A percentile compares a stretch with the other conserved stretches of the same genome.
Conservation (phyloP, 2,113 vertebrate genomes). For the Phocoena phocoena region DNA sequence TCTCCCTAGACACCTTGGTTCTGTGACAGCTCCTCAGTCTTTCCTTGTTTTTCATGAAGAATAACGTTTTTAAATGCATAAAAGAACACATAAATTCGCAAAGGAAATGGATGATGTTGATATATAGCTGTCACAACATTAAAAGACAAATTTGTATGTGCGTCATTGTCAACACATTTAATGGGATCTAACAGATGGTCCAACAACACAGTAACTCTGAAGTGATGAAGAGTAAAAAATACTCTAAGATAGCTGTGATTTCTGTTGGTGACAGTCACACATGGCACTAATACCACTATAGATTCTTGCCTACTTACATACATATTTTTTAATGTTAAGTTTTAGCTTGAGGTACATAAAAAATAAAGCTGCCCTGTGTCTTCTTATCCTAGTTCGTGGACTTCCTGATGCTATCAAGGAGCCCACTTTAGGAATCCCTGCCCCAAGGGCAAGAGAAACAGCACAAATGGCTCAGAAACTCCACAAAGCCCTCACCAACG, state of each 20-base stretch:
- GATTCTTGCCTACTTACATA: neutral
- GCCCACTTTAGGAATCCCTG: neutral
- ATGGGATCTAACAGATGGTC: neutral
- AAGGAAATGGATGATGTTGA: neutral
- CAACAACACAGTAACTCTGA: neutral
- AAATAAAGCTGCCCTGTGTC: neutral
- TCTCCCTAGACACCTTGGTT: neutral
- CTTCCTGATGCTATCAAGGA: neutral
- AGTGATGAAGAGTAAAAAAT: neutral
- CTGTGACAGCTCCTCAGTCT: neutral
- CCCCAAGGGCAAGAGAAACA: neutral
- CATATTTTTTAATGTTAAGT: neutral
- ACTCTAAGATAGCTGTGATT: neutral
- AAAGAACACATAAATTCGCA: neutral
- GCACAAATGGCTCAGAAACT: neutral
- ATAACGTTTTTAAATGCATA: neutral
- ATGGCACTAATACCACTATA: neutral
- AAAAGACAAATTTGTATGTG: neutral
- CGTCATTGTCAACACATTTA: neutral
- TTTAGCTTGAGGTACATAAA: neutral
- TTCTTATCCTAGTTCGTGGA: neutral
- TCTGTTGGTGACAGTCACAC: neutral
- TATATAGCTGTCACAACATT: neutral
- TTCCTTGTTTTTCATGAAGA: neutral
- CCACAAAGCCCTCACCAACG: neutral